phyloP scores from a whole-genome alignment of 2,888 invertebrate genomes.

The Heliconius aoede region DNA sequence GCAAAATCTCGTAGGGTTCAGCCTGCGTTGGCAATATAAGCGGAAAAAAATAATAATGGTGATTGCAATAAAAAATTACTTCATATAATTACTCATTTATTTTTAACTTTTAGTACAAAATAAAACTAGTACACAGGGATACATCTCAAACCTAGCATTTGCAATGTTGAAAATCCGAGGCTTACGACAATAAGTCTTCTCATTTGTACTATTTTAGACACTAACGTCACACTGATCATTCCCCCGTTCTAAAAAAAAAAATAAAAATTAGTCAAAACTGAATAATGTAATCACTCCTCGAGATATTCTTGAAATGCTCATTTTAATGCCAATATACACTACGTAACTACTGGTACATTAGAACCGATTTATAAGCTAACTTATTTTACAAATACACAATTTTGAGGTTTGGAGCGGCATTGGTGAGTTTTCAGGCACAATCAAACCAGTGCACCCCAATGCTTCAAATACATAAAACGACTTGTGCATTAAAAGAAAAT shows the following conservation, averaged over 20 bases:
- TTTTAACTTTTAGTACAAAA: slow-evolving; percentile 85
- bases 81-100: slow-evolving; percentile 80
- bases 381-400: slow-evolving; percentile 72
- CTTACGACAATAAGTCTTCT: slow-evolving; percentile 85
- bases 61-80: slow-evolving; percentile 44
- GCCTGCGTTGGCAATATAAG: too few species aligned
- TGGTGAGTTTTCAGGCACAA: slow-evolving; percentile 81
- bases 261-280: slow-evolving; percentile 78
- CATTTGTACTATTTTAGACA: slow-evolving; percentile 85
- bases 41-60: too few species aligned
- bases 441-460: slow-evolving; percentile 81
- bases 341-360: slow-evolving; percentile 70
- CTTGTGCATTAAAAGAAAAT: slow-evolving; percentile 25
- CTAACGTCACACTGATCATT: slow-evolving; percentile 81
- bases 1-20: too few species aligned
- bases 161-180: slow-evolving; percentile 84
- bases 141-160: slow-evolving; percentile 84
- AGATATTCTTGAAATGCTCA: slow-evolving; percentile 68
- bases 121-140: slow-evolving; percentile 85
- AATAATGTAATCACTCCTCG: slow-evolving; percentile 82
- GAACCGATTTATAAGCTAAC: slow-evolving; percentile 71
- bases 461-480: slow-evolving; percentile 72
- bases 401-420: slow-evolving; percentile 84
- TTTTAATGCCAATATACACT: slow-evolving; percentile 68
- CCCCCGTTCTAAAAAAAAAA: slow-evolving; percentile 71